Evolutionary conservation across 2,113 vertebrate genomes (phyloP), one percentile per base, ranked within the genome.

Genomic region (Lonchura striata): DNA sequence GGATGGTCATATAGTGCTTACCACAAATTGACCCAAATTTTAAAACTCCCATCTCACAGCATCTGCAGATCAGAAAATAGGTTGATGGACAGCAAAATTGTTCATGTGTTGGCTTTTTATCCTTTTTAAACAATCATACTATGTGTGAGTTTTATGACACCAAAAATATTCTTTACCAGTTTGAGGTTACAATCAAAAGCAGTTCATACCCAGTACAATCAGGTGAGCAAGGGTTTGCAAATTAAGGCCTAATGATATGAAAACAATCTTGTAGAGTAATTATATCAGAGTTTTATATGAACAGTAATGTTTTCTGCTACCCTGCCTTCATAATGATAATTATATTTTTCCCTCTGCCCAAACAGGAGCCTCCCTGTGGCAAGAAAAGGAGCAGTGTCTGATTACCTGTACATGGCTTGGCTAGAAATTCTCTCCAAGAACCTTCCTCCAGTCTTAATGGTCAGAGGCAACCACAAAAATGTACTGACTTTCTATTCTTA

Each of bases 401-500:
- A 99, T 91, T 98, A 98, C 94, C 98, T 99, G 70, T 99, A 99
- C 93, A 99, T 99, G 99, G 98, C 99, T 82, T 99, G 99, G 99
- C 92, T 99, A 95, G 99, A 99, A 96, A 97, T 98, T 61, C 98
- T 99, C 90, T 98, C 99, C 13, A 99, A 98, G 94, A 99, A 99
- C 88, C 99, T 99, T 57, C 99, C 99, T 94, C 99, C 99, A 42
- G 96, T 98, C 56, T 87, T 99, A 94, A 98, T 99, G 95, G 98
- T 99, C 75, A 98, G 99, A 97, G 99, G 99, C 85, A 99, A 99
- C 97, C 99, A 99, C 97, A 99, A 99, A 98, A 99, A 99, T 19
- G 99, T 99, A 60, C 98, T 99, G 47, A 99, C 99, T 31, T 99
- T 99, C 98, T 99, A 99, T 96, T 99, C 99, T 30, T 99, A 98